Evolutionary conservation across 2,888 invertebrate species (phyloP).

Genomic region (Bembecia ichneumoniformis): DNA sequence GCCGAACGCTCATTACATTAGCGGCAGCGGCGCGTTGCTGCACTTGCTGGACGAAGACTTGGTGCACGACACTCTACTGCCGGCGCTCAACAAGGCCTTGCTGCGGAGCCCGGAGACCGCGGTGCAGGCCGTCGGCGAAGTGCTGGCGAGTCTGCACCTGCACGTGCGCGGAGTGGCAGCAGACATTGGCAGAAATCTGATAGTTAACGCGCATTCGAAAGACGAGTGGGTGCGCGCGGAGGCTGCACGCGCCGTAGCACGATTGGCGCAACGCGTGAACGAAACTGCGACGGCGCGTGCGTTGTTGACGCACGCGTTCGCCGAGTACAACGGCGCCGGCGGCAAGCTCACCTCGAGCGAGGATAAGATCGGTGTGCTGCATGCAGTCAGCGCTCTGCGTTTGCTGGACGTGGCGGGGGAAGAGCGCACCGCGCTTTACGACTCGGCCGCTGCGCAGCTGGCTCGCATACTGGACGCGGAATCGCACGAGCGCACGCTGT

Average conservation of each 20-base stretch:
- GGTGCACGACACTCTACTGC: conserved; percentile 82
- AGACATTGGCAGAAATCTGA: conserved; percentile 86
- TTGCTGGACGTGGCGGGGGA: conserved; percentile 76
- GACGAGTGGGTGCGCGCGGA: conserved; percentile 83
- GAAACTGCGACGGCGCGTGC: conserved; percentile 79
- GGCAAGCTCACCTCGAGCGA: conserved; percentile 92
- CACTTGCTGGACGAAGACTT: conserved; percentile 75
- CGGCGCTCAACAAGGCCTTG: conserved; percentile 92
- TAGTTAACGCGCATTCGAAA: conserved; percentile 89
- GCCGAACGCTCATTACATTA: conserved; percentile 78
- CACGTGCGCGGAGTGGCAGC: conserved; percentile 84
- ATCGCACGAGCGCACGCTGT: conserved; percentile 92
- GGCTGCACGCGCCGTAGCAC: conserved; percentile 80
- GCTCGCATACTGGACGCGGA: conserved; percentile 87
- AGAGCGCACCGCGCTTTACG: conserved; percentile 70
- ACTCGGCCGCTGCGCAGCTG: conserved; percentile 75
- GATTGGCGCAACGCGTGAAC: conserved; percentile 82
- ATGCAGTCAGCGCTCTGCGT: conserved; percentile 42
- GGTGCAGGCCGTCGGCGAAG: conserved; percentile 83
- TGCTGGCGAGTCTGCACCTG: conserved; percentile 79
- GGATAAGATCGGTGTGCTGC: conserved; percentile 84
- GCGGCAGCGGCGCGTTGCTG: conserved; percentile 77
- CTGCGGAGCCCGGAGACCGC: conserved; percentile 94
- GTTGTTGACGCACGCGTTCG: conserved; percentile 80
- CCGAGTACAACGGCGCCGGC: conserved; percentile 87